Percentiles rank a stretch among this genome's conserved stretches.
These are phyloP conservation scores for Pseudomyrmex concolor DNA, from an alignment of 1,140 invertebrate genomes.

Conservation along the genomic window DNA sequence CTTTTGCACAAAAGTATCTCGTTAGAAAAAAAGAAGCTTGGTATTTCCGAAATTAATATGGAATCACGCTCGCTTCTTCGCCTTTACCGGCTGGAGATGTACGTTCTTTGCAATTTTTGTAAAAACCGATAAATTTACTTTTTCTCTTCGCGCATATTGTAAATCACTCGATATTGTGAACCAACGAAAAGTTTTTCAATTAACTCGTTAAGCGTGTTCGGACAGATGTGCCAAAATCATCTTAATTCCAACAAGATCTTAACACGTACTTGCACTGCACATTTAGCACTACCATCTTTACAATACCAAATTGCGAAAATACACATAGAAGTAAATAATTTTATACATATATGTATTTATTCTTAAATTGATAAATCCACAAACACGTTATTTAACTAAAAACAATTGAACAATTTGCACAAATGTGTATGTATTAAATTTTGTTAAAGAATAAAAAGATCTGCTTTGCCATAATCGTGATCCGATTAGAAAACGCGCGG, in stretches of 20 bases:
- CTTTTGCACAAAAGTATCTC: neutral
- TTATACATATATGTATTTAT: neutral
- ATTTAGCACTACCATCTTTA: neutral
- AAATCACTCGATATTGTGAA: neutral
- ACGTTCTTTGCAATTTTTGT: neutral
- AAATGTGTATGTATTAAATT: neutral
- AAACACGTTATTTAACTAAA: conserved; percentile 13
- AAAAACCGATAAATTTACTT: conserved; percentile 19
- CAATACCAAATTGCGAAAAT: neutral
- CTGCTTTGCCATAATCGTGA: neutral
- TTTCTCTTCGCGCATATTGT: conserved; percentile 15
- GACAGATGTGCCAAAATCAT: neutral
- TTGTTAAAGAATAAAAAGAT: conserved; percentile 38
- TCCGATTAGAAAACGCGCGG: neutral
- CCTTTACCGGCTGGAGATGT: conserved; percentile 42
- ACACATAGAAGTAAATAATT: neutral
- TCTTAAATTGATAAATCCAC: neutral
- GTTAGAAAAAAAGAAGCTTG: neutral
- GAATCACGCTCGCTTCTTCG: conserved; percentile 63
- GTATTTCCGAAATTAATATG: conserved; percentile 54
- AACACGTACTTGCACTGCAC: neutral
- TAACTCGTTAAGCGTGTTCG: neutral
- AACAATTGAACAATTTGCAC: conserved; percentile 10
- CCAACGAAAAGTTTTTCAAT: neutral
- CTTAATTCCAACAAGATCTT: neutral